phyloP scores from a whole-genome alignment of 2,797 vertebrate species.

The Melanogrammus aeglefinus region DNA sequence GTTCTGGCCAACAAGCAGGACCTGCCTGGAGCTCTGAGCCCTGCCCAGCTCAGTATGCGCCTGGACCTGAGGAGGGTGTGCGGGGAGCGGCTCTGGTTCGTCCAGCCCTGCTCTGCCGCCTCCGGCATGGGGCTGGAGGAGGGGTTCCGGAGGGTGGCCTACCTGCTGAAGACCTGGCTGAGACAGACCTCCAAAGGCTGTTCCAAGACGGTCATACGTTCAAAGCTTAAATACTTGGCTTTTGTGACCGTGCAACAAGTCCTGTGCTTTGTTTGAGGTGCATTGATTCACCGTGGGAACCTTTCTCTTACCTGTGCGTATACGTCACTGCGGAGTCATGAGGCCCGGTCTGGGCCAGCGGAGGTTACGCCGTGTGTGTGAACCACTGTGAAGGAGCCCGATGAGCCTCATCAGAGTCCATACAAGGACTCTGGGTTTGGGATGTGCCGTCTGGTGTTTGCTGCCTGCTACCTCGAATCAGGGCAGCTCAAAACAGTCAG shows the following conservation, averaged over 20 bases:
- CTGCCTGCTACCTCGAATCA: not conserved
- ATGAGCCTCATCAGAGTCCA: not conserved
- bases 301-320: not conserved
- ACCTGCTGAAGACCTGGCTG: slow-evolving; percentile 75
- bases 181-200: slow-evolving; percentile 75
- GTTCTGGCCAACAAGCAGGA: slow-evolving; percentile 94
- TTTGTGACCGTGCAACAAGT: slow-evolving; percentile 37
- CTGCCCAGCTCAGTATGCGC: slow-evolving; percentile 77
- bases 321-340: not conserved
- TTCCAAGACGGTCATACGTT: slow-evolving; percentile 50
- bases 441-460: not conserved
- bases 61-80: slow-evolving; percentile 79
- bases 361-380: not conserved
- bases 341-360: not conserved
- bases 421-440: not conserved
- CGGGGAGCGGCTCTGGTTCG: slow-evolving; percentile 83
- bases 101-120: slow-evolving; percentile 86
- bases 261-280: slow-evolving; percentile 34
- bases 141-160: slow-evolving; percentile 76
- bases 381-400: not conserved
- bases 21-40: slow-evolving; percentile 75
- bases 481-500: not conserved
- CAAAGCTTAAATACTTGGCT: slow-evolving; percentile 56
- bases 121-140: slow-evolving; percentile 80
- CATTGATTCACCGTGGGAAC: slow-evolving; percentile 3